These are phyloP conservation scores for Aphidius colemani DNA, from an alignment of 2,888 invertebrate species.

Conservation along the genomic window DNA sequence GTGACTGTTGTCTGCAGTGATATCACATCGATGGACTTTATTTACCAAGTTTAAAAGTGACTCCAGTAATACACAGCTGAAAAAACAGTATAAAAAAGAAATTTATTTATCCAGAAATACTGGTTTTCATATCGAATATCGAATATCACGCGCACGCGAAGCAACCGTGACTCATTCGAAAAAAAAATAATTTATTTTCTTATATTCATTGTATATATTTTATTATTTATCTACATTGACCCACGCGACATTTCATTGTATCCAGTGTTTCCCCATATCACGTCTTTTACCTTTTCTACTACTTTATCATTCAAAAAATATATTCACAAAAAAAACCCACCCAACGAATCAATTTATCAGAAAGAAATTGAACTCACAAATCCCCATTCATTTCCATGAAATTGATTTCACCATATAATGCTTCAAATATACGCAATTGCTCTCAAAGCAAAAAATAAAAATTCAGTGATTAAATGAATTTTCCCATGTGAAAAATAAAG, in stretches of 20 bases:
- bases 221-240: constrained; percentile 10
- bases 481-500: no score
- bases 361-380: no score
- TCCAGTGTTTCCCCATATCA: background rate
- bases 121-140: constrained; percentile 42
- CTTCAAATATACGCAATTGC: no score
- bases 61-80: background rate
- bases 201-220: constrained; percentile 17
- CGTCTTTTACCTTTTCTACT: no score
- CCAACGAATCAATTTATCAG: no score
- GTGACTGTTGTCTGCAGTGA: constrained; percentile 36
- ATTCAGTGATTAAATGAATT: no score
- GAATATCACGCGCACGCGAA: constrained; percentile 26
- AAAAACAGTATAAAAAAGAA: constrained; percentile 11
- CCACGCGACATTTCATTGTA: constrained; percentile 4
- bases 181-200: constrained; percentile 24
- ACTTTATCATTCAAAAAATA: no score
- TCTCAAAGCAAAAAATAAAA: no score
- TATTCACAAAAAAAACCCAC: no score
- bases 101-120: constrained; percentile 13
- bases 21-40: constrained; percentile 36
- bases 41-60: constrained; percentile 26
- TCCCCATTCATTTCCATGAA: no score
- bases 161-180: constrained; percentile 40
- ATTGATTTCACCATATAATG: no score